Evolutionary conservation across 2,113 vertebrate species (phyloP).

Genomic region (Paradoxurus hermaphroditus): DNA sequence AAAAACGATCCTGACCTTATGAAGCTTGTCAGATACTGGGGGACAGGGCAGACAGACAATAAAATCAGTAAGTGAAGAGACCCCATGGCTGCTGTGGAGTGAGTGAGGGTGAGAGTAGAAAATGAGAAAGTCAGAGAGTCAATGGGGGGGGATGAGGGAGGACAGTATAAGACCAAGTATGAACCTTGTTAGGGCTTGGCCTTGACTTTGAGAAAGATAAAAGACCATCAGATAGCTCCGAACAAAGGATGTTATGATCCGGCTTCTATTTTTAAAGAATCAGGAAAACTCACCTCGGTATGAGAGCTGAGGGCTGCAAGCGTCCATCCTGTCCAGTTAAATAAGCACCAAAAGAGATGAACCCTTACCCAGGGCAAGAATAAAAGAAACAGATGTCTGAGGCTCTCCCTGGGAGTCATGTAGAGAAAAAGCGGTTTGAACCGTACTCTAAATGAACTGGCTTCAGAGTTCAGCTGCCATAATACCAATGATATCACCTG

Average conservation of each 20-base stretch:
- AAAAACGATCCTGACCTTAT: not conserved
- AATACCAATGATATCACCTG: rapidly evolving
- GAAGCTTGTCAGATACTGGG: not conserved
- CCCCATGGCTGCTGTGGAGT: not conserved
- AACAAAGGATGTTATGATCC: not conserved
- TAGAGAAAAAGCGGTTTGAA: not conserved
- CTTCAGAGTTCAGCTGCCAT: not conserved
- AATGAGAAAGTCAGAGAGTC: not conserved
- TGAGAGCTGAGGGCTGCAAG: not conserved
- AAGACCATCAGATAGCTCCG: not conserved
- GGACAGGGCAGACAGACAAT: not conserved
- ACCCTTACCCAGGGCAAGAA: not conserved
- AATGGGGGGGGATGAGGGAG: not conserved
- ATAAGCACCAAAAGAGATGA: not conserved
- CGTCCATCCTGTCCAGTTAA: not conserved
- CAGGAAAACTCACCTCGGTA: not conserved
- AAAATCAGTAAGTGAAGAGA: not conserved
- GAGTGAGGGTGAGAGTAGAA: rapidly evolving
- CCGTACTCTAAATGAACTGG: not conserved
- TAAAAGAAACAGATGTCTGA: not conserved
- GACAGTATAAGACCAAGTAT: not conserved
- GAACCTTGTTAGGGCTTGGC: not conserved
- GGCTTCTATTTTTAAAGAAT: not conserved
- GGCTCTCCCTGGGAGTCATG: not conserved
- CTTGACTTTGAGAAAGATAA: not conserved